Percentiles rank a stretch among this genome's conserved stretches.
Conservation (phyloP, 2,888 invertebrate genomes). For the Thereva unica region DNA sequence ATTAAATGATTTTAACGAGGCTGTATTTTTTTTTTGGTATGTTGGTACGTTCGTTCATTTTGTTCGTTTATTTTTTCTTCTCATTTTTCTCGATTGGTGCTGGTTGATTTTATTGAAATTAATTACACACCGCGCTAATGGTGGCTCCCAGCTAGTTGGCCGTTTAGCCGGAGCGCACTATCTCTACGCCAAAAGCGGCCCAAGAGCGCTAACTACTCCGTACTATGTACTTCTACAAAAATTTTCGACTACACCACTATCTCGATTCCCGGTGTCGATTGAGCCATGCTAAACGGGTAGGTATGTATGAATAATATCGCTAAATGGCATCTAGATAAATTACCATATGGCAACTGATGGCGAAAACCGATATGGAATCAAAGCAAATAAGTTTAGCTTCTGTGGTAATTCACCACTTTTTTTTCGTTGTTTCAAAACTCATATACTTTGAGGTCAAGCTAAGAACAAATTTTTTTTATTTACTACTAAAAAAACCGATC, state of each 20-base stretch:
- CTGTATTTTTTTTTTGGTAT: conserved; percentile 9
- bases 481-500: too few species aligned
- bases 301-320: conserved; percentile 40
- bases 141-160: conserved; percentile 10
- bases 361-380: conserved; percentile 22
- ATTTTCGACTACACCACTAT: conserved; percentile 22
- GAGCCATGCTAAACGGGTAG: conserved; percentile 34
- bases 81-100: conserved; percentile 19
- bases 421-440: too few species aligned
- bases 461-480: too few species aligned
- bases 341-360: conserved; percentile 42
- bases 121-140: conserved; percentile 33
- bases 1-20: conserved; percentile 32
- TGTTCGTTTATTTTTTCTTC: neutral
- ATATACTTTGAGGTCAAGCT: conserved; percentile 8
- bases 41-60: too few species aligned
- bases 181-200: too few species aligned
- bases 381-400: conserved; percentile 16
- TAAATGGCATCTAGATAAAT: conserved; percentile 46
- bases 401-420: conserved; percentile 12
- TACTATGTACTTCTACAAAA: conserved; percentile 24
- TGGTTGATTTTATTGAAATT: conserved; percentile 34
- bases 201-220: neutral
- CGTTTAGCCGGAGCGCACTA: too few species aligned
- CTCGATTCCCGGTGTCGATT: conserved; percentile 29